Percentiles rank a stretch among this genome's conserved stretches.
These are phyloP conservation scores for Rhombomys opimus DNA, from an alignment of 2,113 vertebrate genomes.

Conservation along the genomic window DNA sequence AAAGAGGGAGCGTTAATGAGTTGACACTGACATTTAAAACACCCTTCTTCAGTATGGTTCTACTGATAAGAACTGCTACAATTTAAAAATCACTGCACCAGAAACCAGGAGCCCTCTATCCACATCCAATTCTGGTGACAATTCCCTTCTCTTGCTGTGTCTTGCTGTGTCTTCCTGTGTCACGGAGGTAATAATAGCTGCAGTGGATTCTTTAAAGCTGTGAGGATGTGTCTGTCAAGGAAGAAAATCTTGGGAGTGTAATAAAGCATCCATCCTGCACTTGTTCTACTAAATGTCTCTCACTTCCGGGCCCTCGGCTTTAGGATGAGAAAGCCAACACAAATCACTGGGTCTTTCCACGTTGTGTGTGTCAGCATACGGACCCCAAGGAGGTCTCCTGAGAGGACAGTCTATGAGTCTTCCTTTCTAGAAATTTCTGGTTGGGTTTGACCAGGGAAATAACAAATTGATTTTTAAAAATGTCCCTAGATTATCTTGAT, in stretches of 20 bases:
- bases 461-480: not conserved
- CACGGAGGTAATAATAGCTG: slow-evolving; percentile 5
- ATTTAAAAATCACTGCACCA: slow-evolving; percentile 64
- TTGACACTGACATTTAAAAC: slow-evolving; percentile 50
- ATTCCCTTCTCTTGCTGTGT: not conserved
- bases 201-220: not conserved
- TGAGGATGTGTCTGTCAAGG: not conserved
- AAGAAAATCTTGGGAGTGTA: slow-evolving; percentile 46
- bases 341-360: not conserved
- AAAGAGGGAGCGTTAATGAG: slow-evolving; percentile 52
- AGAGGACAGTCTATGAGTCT: not conserved
- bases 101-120: not conserved
- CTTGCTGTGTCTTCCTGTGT: not conserved
- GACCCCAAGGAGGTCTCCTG: not conserved
- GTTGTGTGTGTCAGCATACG: not conserved
- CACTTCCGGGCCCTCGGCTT: not conserved
- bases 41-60: slow-evolving; percentile 31
- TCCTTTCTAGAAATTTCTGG: not conserved
- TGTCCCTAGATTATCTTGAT: not conserved
- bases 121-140: not conserved
- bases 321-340: not conserved
- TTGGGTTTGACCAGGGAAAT: not conserved
- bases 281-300: slow-evolving; percentile 8
- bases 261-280: not conserved
- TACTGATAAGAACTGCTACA: slow-evolving; percentile 49